Conservation (phyloP, 2,888 invertebrate genomes). For the Lobophora halterata region DNA sequence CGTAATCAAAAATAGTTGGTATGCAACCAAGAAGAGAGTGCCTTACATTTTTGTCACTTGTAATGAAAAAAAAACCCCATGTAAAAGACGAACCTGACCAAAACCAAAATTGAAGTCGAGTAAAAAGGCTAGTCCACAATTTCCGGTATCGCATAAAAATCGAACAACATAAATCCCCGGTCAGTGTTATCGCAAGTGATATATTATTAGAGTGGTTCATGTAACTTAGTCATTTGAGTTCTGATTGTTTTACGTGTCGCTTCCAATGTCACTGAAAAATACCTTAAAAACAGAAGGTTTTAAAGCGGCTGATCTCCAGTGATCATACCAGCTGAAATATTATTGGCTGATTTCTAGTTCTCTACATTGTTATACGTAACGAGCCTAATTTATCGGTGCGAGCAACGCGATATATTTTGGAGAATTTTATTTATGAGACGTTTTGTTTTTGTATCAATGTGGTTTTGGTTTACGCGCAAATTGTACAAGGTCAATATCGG, state of each 20-base stretch:
- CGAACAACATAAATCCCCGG: slow-evolving; percentile 57
- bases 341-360: slow-evolving; percentile 48
- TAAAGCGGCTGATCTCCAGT: slow-evolving; percentile 2
- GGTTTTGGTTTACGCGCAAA: neutral
- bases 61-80: neutral
- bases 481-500: too few relatives aligned
- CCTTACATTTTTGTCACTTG: too few relatives aligned
- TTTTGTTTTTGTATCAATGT: slow-evolving; percentile 17
- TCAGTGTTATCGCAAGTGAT: slow-evolving; percentile 58
- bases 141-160: slow-evolving; percentile 50
- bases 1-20: too few relatives aligned
- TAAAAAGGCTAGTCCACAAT: slow-evolving; percentile 16
- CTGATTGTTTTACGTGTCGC: too few relatives aligned
- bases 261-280: too few relatives aligned
- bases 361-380: slow-evolving; percentile 61
- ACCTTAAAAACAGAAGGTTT: too few relatives aligned
- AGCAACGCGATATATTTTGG: slow-evolving; percentile 28
- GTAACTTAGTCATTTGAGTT: too few relatives aligned
- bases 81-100: neutral
- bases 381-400: slow-evolving; percentile 59
- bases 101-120: slow-evolving; percentile 2
- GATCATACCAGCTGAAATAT: too few relatives aligned
- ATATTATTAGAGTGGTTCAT: slow-evolving; percentile 67
- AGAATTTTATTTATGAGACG: slow-evolving; percentile 28
- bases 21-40: too few relatives aligned